A percentile compares a stretch with the other conserved stretches of the same genome.
phyloP scores from a whole-genome alignment of 2,888 invertebrate species.

The Diogma glabrata region DNA sequence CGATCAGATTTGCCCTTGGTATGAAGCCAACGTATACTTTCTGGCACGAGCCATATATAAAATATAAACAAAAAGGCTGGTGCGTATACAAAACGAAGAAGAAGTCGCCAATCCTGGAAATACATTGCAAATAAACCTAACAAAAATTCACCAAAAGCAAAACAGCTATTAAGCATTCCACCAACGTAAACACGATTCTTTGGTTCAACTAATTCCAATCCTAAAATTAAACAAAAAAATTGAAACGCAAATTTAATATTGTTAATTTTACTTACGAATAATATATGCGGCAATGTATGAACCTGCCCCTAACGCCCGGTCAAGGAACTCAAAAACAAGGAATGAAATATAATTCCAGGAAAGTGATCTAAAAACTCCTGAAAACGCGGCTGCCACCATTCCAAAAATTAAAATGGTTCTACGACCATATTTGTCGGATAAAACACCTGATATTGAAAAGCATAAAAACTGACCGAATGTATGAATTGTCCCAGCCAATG shows the following conservation, averaged over 20 bases:
- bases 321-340: background rate
- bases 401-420: background rate
- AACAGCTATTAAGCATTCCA: background rate
- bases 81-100: background rate
- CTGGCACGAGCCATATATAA: constrained; percentile 56
- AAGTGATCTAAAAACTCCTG: background rate
- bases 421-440: constrained; percentile 47
- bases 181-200: background rate
- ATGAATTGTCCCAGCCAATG: constrained; percentile 52
- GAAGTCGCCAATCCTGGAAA: background rate
- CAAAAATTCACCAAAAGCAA: background rate
- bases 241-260: background rate
- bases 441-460: constrained; percentile 47
- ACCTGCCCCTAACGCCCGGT: background rate
- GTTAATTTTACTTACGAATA: background rate
- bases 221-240: background rate
- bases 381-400: background rate
- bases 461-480: constrained; percentile 52
- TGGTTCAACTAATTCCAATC: background rate
- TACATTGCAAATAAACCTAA: background rate
- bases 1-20: constrained; percentile 44
- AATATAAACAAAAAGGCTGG: background rate
- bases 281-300: background rate
- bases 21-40: constrained; percentile 53
- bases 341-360: background rate